Evolutionary conservation across 2,797 vertebrate genomes (phyloP), one percentile per base, ranked within the genome.

Genomic region (Phoebastria nigripes): DNA sequence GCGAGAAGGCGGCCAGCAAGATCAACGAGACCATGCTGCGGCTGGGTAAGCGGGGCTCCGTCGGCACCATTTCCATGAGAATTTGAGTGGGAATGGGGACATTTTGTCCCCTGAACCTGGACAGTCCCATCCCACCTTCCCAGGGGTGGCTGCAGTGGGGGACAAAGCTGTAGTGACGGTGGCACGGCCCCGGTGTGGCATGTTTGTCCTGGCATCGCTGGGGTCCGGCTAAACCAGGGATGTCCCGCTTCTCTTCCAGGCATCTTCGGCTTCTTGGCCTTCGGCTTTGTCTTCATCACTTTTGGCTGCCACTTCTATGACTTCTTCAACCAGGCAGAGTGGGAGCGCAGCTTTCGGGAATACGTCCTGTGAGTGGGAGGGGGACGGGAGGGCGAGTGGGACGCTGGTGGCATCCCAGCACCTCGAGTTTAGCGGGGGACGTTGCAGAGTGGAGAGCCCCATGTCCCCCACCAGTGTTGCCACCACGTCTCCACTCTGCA

Each of bases 21-120:
- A 99, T 99, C 98, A 99, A 99, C 0, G 99, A 99, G 97, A 99
- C 99, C 6, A 99, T 99, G 99, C 97, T 99, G 93, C 98, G 99
- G 41, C 98, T 99, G 9, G 99, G 99, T 99, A 92, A 94, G 98
- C 25, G 37, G 39, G 29, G 12, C 24, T 22, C 11, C 9, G 0
- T 0, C 0, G 0, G 31, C 77, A 1, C 33, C 2, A 0, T 7
- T 62, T 29, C 82, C 21, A 0, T 0, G 7, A 25, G 31, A 21
- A 15, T 4, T 4, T 1, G 11, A 1, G 52, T 3, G 28, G 73
- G 9, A 67, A 7, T 0, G 8, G 70, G 49, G 66, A 9, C 0
- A 0, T 14, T 35, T 6, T 26, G 70, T 65, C 25, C n/a, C 25
- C 21, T 33, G 37, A 14, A 13, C 33, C 26, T 21, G 7, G 55